Conservation (phyloP, 2,888 invertebrate genomes). For the Ptilodon capucinus region DNA sequence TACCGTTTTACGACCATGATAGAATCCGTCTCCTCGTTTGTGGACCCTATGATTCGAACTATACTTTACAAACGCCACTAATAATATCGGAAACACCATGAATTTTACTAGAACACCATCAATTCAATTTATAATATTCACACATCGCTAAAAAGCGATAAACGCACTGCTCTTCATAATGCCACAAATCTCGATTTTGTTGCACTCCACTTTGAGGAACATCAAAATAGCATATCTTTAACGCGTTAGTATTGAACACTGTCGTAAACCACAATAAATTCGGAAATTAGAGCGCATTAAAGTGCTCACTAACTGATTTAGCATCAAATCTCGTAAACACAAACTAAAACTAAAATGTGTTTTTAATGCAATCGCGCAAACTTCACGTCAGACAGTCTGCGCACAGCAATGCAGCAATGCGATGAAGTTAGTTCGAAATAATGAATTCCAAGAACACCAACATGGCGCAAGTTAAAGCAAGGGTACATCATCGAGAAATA, state of each 20-base stretch:
- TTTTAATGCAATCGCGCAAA: slow-evolving; percentile 35
- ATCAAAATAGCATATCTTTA: slow-evolving; percentile 45
- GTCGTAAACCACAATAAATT: slow-evolving; percentile 28
- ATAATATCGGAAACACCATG: slow-evolving; percentile 75
- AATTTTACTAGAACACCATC: slow-evolving; percentile 74
- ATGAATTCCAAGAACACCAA: background rate
- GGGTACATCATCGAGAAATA: too few relatives aligned
- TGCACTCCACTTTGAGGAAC: slow-evolving; percentile 70
- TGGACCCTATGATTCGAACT: slow-evolving; percentile 82
- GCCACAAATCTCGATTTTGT: slow-evolving; percentile 61
- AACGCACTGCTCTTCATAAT: slow-evolving; percentile 71
- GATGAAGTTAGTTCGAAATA: background rate
- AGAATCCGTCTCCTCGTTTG: slow-evolving; percentile 81
- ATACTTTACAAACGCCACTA: slow-evolving; percentile 72
- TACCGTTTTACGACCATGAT: slow-evolving; percentile 83
- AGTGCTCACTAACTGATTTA: slow-evolving; percentile 35
- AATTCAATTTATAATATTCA: slow-evolving; percentile 71
- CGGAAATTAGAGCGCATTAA: slow-evolving; percentile 24
- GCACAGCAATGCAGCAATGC: background rate
- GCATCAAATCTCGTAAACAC: slow-evolving; percentile 61
- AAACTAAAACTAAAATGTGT: slow-evolving; percentile 64
- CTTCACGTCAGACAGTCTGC: slow-evolving; percentile 30
- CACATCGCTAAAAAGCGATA: slow-evolving; percentile 79
- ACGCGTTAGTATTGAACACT: slow-evolving; percentile 27
- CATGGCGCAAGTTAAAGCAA: background rate